Conservation (phyloP, 2,888 invertebrate species). For the Pterostichus madidus region DNA sequence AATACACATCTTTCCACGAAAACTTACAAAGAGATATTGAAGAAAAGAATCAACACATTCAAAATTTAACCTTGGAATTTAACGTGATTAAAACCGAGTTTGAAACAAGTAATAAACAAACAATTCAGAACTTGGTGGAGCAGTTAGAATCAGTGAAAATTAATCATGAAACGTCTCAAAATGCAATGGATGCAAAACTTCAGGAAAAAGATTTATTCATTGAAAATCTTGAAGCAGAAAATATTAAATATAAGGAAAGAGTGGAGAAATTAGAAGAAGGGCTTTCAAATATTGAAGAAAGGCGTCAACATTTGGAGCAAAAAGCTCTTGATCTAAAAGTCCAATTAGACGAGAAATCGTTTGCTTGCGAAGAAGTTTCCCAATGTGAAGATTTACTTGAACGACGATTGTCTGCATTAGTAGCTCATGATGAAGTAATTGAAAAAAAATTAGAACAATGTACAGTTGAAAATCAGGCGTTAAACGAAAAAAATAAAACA, state of each 20-base stretch:
- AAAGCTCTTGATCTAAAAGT: constrained; percentile 82
- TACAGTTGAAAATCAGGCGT: constrained; percentile 80
- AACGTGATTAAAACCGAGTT: constrained; percentile 69
- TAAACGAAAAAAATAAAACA: constrained; percentile 79
- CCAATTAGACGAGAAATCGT: constrained; percentile 81
- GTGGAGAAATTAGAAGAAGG: constrained; percentile 84
- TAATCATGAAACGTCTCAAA: constrained; percentile 75
- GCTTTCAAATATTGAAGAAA: constrained; percentile 81
- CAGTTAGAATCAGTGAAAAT: constrained; percentile 75
- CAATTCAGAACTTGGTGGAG: constrained; percentile 74
- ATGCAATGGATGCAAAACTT: constrained; percentile 83
- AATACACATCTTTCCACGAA: background rate
- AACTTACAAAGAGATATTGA: constrained; percentile 54
- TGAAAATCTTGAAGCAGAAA: constrained; percentile 85
- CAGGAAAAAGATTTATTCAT: constrained; percentile 87
- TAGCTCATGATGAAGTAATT: constrained; percentile 82
- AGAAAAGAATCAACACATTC: constrained; percentile 76
- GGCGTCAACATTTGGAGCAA: constrained; percentile 81
- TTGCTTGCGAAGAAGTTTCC: constrained; percentile 81
- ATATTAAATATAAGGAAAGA: constrained; percentile 82
- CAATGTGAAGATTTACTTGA: constrained; percentile 83
- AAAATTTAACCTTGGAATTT: constrained; percentile 74
- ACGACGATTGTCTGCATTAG: constrained; percentile 81
- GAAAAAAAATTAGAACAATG: constrained; percentile 81
- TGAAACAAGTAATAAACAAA: constrained; percentile 65